Evolutionary conservation across 1,140 invertebrate genomes (phyloP).

Genomic region (Charaxes varanes): DNA sequence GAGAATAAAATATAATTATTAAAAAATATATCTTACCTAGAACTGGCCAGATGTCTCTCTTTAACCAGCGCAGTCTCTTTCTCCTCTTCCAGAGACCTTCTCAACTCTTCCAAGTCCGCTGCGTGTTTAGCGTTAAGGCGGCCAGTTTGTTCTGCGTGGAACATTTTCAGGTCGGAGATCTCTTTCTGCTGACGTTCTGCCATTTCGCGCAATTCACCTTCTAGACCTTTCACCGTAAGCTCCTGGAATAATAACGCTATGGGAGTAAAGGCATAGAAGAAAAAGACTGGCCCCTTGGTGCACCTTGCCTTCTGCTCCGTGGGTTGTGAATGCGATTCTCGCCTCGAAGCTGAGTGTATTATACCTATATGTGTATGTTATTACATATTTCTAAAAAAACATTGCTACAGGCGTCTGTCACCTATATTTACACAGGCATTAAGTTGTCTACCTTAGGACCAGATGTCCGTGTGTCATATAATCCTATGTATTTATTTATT

Average conservation of each 20-base stretch:
- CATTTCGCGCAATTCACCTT: conserved; percentile 66
- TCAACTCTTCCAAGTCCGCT: conserved; percentile 44
- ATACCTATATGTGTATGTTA: too few relatives aligned
- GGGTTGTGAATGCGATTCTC: not conserved
- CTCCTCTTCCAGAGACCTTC: conserved; percentile 46
- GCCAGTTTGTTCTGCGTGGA: conserved; percentile 49
- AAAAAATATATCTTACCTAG: conserved; percentile 33
- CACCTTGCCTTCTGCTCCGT: too few relatives aligned
- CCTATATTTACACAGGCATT: too few relatives aligned
- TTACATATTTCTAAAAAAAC: too few relatives aligned
- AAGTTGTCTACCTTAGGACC: too few relatives aligned
- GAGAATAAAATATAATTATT: too few relatives aligned
- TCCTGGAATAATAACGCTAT: conserved; percentile 40
- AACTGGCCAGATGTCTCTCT: conserved; percentile 55
- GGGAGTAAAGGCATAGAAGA: too few relatives aligned
- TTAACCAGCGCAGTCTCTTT: conserved; percentile 52
- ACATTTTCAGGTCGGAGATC: conserved; percentile 56
- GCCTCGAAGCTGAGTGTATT: too few relatives aligned
- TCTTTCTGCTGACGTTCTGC: conserved; percentile 65
- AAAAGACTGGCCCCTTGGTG: too few relatives aligned
- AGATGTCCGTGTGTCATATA: too few relatives aligned
- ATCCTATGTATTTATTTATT: too few relatives aligned
- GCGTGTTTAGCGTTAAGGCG: conserved; percentile 40
- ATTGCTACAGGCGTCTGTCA: too few relatives aligned
- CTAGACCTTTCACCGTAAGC: conserved; percentile 67